Evolutionary conservation across 2,888 invertebrate species (phyloP), one percentile per base, ranked within the genome.

Genomic region (Cheilosia impressa): DNA sequence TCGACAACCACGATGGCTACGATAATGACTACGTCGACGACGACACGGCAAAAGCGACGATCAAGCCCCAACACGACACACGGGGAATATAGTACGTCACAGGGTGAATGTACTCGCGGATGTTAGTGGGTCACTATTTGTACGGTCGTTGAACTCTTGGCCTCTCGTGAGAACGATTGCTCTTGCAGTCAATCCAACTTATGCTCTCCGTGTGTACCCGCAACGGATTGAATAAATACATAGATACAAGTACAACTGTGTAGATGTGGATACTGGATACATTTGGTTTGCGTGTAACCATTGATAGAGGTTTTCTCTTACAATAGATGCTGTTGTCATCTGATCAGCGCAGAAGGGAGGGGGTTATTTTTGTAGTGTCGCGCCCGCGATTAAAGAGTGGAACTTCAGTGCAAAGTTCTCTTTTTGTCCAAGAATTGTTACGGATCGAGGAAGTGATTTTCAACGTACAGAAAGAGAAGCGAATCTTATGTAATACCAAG

Each of bases 51-150:
- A 75, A 47, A 55, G 87, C 63, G 57, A 78, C 69, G 43, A 77
- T 63, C 77, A 73, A 87, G 53, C 77, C 77, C 77, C 77, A 69
- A 78, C 69, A 77, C 71, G 52, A 69, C 57, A 62, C 58, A 77
- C 83, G 65, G 71, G 81, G 87, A 87, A 90, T 90, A 90, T 90
- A 90, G 91, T 91, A 92, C 92, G 92, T 92, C 92, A 92, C 91
- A 90, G 90, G 92, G 92, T 92, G 91, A 92, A 91, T 90, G 92
- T 90, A 92, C 92, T 92, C 91, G 91, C 92, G 91, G 92, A 92
- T 92, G 92, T 92, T 92, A 92, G 92, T 92, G 92, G 92, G 92
- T 92, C 92, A 92, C 92, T 91, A 91, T 91, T 92, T 91, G 92
- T 91, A 90, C 92, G 92, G 92, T 92, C 92, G 90, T 91, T 91